A percentile compares a stretch with the other conserved stretches of the same genome.
Evolutionary conservation across 2,888 invertebrate genomes (phyloP).

Genomic region (Mystacides longicornis): DNA sequence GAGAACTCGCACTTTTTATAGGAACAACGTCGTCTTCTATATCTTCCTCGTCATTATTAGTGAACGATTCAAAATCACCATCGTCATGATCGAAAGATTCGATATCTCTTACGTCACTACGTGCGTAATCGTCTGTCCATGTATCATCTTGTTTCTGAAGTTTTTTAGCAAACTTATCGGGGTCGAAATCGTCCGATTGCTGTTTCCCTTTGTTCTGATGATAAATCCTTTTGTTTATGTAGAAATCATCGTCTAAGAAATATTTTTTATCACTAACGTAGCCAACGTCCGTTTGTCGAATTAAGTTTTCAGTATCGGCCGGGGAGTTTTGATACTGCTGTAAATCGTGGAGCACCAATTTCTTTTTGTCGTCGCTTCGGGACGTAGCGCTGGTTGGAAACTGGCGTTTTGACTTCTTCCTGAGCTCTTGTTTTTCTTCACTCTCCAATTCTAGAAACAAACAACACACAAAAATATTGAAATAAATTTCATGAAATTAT

Average conservation of each 20-base stretch:
- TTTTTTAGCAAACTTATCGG: conserved; percentile 15
- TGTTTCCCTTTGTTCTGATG: conserved; percentile 20
- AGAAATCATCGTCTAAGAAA: conserved; percentile 20
- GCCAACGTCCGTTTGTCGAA: conserved; percentile 1
- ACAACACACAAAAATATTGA: no score
- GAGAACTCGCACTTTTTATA: conserved; percentile 1
- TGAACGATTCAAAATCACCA: conserved; percentile 15
- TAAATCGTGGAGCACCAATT: conserved; percentile 10
- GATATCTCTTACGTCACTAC: conserved; percentile 7
- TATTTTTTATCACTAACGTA: conserved; percentile 20
- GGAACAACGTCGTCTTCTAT: conserved; percentile 15
- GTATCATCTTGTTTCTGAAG: neutral
- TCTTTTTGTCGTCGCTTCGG: neutral
- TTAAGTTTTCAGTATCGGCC: conserved; percentile 4
- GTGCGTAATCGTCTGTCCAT: conserved; percentile 2
- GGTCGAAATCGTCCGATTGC: conserved; percentile 10
- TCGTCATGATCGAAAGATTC: conserved; percentile 14
- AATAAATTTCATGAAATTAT: no score
- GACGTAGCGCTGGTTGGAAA: conserved; percentile 9
- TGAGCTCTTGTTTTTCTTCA: no score
- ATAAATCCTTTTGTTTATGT: conserved; percentile 20
- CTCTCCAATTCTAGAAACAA: neutral
- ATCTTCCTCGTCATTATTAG: conserved; percentile 18
- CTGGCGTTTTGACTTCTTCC: conserved; percentile 20
- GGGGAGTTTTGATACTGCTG: conserved; percentile 18